phyloP scores from a whole-genome alignment of 2,797 vertebrate species.

The Onychomys leucogaster region DNA sequence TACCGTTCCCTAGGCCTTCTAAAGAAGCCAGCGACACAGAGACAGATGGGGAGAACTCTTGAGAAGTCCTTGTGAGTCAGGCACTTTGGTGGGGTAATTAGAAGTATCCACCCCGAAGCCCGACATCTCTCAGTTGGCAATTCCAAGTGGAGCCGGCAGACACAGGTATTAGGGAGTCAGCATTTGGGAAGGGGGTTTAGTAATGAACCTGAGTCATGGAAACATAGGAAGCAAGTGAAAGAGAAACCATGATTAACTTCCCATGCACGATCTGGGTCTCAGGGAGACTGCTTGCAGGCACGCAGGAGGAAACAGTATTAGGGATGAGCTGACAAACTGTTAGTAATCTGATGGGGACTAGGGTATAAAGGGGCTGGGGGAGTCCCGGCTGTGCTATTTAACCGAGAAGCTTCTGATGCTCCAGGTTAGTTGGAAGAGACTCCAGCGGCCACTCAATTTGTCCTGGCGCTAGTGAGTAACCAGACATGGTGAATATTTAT shows the following conservation, averaged over 20 bases:
- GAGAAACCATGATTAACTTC: conserved; percentile 38
- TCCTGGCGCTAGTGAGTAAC: accelerated
- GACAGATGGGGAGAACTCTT: background rate
- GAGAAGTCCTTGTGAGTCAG: background rate
- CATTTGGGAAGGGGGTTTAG: background rate
- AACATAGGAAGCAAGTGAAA: conserved; percentile 12
- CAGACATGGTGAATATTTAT: background rate
- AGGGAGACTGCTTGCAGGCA: background rate
- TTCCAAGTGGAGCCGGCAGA: background rate
- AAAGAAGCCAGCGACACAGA: background rate
- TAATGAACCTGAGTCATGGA: background rate
- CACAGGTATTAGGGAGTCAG: background rate
- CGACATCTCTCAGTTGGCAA: background rate
- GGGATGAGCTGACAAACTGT: background rate
- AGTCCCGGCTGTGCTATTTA: background rate
- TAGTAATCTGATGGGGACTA: background rate
- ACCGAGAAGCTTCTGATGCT: background rate
- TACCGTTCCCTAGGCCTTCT: background rate
- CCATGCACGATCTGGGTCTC: background rate
- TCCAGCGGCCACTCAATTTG: background rate
- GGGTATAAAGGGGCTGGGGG: accelerated
- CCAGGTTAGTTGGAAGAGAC: background rate
- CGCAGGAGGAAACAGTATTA: background rate
- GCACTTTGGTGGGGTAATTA: background rate
- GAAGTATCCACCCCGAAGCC: background rate